Percentiles rank a stretch among this genome's conserved stretches.
phyloP scores from a whole-genome alignment of 2,888 invertebrate species.

The Ectobius pallidus region DNA sequence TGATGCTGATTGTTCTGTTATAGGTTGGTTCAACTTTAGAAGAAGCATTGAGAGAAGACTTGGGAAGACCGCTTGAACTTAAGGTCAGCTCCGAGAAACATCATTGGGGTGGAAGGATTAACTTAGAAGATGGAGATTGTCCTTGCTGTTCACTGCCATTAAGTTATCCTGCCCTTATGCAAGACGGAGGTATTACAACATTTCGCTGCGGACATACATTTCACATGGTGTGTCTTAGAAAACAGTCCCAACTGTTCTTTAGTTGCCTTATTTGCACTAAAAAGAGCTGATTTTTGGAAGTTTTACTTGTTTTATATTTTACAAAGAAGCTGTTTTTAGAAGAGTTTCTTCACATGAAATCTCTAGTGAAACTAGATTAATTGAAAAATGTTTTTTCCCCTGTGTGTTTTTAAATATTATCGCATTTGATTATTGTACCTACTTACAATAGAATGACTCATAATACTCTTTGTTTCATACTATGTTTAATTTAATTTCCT shows the following conservation, averaged over 20 bases:
- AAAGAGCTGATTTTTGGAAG: conserved; percentile 8
- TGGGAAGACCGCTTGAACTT: not conserved
- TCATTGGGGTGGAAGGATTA: conserved; percentile 60
- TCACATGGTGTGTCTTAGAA: conserved; percentile 63
- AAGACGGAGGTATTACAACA: conserved; percentile 66
- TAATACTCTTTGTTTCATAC: no score
- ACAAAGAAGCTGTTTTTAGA: no score
- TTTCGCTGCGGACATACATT: conserved; percentile 68
- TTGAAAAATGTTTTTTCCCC: no score
- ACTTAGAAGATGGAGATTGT: conserved; percentile 47
- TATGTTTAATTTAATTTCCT: no score
- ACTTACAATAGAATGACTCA: no score
- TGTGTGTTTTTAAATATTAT: no score
- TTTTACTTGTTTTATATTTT: no score
- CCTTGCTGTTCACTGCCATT: conserved; percentile 65
- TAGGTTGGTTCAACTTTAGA: conserved; percentile 8
- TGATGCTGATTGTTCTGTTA: no score
- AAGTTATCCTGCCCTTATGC: conserved; percentile 63
- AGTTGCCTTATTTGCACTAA: conserved; percentile 12
- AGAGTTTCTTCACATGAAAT: no score
- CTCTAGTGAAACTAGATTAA: no score
- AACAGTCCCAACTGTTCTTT: not conserved
- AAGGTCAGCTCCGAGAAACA: not conserved
- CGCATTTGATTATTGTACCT: no score
- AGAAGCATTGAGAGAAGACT: conserved; percentile 17